These are phyloP conservation scores for Neodiprion pinetum DNA, from an alignment of 1,140 invertebrate species.

Conservation along the genomic window DNA sequence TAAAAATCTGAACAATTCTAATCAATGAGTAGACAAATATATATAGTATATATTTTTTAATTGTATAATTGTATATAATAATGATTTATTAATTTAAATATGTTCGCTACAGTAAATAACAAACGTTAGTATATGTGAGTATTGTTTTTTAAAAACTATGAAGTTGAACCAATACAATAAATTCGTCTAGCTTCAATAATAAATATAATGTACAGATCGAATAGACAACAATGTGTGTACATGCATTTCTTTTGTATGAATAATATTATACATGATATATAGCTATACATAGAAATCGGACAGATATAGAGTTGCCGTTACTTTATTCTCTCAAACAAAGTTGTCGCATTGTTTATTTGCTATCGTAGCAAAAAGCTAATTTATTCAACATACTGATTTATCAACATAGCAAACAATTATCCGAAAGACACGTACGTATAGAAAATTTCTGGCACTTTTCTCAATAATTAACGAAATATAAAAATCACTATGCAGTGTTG, in stretches of 20 bases:
- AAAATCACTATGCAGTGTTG: too few species aligned
- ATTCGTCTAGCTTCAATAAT: conserved; percentile 29
- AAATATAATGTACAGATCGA: conserved; percentile 31
- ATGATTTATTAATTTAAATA: conserved; percentile 36
- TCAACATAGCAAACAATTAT: too few species aligned
- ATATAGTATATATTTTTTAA: not conserved
- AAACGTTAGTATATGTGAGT: conserved; percentile 27
- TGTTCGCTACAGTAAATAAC: conserved; percentile 29
- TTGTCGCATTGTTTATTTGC: too few species aligned
- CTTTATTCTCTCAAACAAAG: not conserved
- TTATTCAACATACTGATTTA: too few species aligned
- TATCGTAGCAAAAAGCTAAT: too few species aligned
- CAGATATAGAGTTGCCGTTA: not conserved
- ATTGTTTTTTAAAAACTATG: conserved; percentile 30
- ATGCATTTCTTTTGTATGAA: too few species aligned
- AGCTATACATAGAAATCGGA: conserved; percentile 9
- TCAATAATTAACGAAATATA: too few species aligned
- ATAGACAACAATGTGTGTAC: not conserved
- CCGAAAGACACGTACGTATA: not conserved
- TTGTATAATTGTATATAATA: conserved; percentile 35
- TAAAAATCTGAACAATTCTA: too few species aligned
- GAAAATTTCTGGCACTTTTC: not conserved
- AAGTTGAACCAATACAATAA: conserved; percentile 31
- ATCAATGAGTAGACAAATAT: too few species aligned
- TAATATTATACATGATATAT: not conserved